Percentiles rank a stretch among this genome's conserved stretches.
Evolutionary conservation across 2,113 vertebrate genomes (phyloP).

Genomic region (Xiphophorus couchianus): DNA sequence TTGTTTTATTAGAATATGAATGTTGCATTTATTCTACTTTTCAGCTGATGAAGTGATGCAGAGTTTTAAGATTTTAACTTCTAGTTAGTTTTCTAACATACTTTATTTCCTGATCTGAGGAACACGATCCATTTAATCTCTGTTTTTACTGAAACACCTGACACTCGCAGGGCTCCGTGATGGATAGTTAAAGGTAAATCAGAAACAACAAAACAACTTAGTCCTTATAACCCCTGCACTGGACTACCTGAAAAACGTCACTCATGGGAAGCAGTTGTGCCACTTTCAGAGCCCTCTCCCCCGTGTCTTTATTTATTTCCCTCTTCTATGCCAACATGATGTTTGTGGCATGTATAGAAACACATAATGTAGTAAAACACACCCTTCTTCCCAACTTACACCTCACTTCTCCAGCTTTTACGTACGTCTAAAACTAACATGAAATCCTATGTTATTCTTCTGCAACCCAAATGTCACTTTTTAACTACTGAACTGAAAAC

Average conservation of each 20-base stretch:
- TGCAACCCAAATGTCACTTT: constrained; percentile 50
- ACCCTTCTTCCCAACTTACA: constrained; percentile 65
- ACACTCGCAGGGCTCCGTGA: background rate
- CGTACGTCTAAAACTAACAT: constrained; percentile 52
- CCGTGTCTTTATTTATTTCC: constrained; percentile 78
- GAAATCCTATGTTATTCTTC: constrained; percentile 40
- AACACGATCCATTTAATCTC: background rate
- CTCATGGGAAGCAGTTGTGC: constrained; percentile 37
- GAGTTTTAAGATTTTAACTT: too few relatives aligned
- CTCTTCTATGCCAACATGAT: constrained; percentile 53
- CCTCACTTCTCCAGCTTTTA: constrained; percentile 51
- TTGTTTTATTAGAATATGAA: too few relatives aligned
- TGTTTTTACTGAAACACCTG: background rate
- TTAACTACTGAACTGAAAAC: constrained; percentile 75
- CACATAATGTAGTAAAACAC: constrained; percentile 71
- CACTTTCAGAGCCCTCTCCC: constrained; percentile 24
- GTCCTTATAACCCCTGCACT: constrained; percentile 41
- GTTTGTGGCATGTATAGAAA: constrained; percentile 64
- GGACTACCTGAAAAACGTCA: constrained; percentile 30
- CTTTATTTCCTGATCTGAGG: background rate
- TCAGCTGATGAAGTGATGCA: too few relatives aligned
- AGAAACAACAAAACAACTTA: background rate
- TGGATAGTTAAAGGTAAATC: background rate
- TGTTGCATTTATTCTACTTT: too few relatives aligned
- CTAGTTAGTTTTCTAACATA: too few relatives aligned